Evolutionary conservation across 2,888 invertebrate genomes (phyloP).

Genomic region (Mellilla xanthometata): DNA sequence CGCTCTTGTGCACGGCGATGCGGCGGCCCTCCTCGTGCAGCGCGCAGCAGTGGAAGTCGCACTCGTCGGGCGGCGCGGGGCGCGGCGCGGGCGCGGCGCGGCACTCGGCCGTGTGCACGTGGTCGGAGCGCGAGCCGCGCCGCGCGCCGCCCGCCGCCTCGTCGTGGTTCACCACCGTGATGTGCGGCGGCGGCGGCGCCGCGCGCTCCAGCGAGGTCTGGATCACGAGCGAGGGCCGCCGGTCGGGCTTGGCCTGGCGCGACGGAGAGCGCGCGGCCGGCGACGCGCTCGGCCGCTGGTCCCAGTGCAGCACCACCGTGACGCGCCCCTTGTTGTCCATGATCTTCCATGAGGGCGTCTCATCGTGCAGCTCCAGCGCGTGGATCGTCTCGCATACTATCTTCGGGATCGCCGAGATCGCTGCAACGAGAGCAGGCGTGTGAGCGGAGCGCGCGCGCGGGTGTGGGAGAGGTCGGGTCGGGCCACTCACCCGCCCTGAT

Average conservation of each 20-base stretch:
- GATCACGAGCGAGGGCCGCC: constrained; percentile 87
- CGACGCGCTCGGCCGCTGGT: constrained; percentile 90
- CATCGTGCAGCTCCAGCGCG: constrained; percentile 97
- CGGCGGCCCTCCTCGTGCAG: constrained; percentile 96
- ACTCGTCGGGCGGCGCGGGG: constrained; percentile 90
- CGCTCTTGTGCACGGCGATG: constrained; percentile 95
- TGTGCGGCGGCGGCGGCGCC: constrained; percentile 90
- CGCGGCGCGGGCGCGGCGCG: constrained; percentile 82
- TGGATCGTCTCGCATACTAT: constrained; percentile 98
- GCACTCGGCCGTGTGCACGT: constrained; percentile 91
- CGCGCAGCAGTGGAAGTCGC: constrained; percentile 98
- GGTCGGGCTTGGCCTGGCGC: constrained; percentile 78
- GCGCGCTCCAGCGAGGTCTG: constrained; percentile 89
- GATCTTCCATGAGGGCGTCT: constrained; percentile 98
- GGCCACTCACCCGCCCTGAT: constrained; percentile 92
- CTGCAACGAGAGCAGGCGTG: constrained; percentile 75
- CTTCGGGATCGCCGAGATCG: constrained; percentile 97
- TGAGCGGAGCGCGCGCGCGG: no score
- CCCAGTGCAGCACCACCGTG: constrained; percentile 98
- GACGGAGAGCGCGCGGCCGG: constrained; percentile 81
- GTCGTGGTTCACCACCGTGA: constrained; percentile 97
- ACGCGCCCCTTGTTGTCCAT: constrained; percentile 99
- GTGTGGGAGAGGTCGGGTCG: no score
- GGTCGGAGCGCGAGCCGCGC: constrained; percentile 87
- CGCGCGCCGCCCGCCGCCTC: constrained; percentile 85